Percentiles rank a stretch among this genome's conserved stretches.
Conservation (phyloP, 2,113 vertebrate genomes). For the Lota lota region DNA sequence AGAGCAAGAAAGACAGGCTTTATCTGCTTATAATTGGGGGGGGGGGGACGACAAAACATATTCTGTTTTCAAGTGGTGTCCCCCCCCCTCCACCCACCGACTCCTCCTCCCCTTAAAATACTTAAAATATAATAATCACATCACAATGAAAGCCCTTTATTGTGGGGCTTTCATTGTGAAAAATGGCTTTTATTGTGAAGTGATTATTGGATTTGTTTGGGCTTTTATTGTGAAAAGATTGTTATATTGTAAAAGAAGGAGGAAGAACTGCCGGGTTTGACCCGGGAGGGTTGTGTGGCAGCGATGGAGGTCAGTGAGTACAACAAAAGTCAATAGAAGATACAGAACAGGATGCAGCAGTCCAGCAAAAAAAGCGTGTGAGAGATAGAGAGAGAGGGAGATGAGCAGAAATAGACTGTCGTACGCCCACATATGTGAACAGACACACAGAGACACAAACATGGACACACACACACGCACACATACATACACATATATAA, state of each 20-base stretch:
- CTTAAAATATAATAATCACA: too few species aligned
- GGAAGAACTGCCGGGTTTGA: constrained; percentile 56
- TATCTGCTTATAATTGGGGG: constrained; percentile 60
- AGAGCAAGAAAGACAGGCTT: constrained; percentile 63
- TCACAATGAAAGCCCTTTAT: too few species aligned
- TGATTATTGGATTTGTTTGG: too few species aligned
- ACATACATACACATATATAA: background rate
- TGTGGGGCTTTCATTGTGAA: too few species aligned
- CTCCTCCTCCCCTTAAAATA: too few species aligned
- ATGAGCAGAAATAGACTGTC: background rate
- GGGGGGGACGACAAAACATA: constrained; percentile 51
- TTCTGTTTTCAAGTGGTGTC: constrained; percentile 51
- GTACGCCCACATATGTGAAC: background rate
- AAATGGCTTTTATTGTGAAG: too few species aligned
- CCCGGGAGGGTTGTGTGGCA: constrained; percentile 43
- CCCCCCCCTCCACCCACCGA: too few species aligned
- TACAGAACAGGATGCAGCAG: constrained; percentile 34
- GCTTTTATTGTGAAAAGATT: too few species aligned
- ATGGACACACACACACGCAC: background rate
- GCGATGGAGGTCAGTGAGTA: constrained; percentile 50
- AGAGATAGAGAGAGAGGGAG: too few species aligned
- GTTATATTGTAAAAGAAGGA: constrained; percentile 18
- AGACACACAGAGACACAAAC: background rate
- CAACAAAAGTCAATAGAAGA: constrained; percentile 55
- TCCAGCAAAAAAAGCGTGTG: too few species aligned